Percentiles rank a stretch among this genome's conserved stretches.
Conservation (phyloP, 1,140 invertebrate species). For the Oryctes rhinoceros region DNA sequence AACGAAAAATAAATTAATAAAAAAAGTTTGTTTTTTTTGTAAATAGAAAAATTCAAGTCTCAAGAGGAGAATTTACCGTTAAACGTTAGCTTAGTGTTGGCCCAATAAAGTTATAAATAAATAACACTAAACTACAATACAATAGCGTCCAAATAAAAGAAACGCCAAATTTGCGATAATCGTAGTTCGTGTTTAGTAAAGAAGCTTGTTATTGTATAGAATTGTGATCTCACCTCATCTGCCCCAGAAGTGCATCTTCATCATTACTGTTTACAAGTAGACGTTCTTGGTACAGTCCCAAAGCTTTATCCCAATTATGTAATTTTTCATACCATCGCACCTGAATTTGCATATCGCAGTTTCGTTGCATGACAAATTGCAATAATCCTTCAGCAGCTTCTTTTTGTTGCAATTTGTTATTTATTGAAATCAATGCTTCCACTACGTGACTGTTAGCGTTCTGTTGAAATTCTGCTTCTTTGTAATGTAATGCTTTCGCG, state of each 20-base stretch:
- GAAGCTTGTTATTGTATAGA: no score
- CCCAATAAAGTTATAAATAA: no score
- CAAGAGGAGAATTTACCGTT: no score
- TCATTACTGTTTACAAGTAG: slow-evolving; percentile 68
- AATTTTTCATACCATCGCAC: slow-evolving; percentile 99
- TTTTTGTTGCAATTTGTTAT: slow-evolving; percentile 98
- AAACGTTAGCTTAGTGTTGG: no score
- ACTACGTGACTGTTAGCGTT: slow-evolving; percentile 79
- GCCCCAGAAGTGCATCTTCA: slow-evolving; percentile 85
- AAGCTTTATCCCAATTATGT: slow-evolving; percentile 97
- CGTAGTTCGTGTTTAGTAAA: no score
- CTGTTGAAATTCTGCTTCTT: slow-evolving; percentile 93
- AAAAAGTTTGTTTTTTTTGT: no score
- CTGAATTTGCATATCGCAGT: slow-evolving; percentile 81
- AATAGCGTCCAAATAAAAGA: no score
- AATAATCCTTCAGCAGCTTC: slow-evolving; percentile 95
- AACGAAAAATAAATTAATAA: no score
- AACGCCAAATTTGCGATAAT: no score
- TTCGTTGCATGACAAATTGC: slow-evolving; percentile 88
- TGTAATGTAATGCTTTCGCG: slow-evolving; percentile 98
- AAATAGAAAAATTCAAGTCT: no score
- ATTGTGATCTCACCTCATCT: slow-evolving; percentile 81
- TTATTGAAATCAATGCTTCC: slow-evolving; percentile 95
- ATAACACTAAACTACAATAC: no score
- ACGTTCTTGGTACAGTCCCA: slow-evolving; percentile 83